Percentiles rank a stretch among this genome's conserved stretches.
phyloP scores from a whole-genome alignment of 2,797 vertebrate species.

The Austrolebias charrua region DNA sequence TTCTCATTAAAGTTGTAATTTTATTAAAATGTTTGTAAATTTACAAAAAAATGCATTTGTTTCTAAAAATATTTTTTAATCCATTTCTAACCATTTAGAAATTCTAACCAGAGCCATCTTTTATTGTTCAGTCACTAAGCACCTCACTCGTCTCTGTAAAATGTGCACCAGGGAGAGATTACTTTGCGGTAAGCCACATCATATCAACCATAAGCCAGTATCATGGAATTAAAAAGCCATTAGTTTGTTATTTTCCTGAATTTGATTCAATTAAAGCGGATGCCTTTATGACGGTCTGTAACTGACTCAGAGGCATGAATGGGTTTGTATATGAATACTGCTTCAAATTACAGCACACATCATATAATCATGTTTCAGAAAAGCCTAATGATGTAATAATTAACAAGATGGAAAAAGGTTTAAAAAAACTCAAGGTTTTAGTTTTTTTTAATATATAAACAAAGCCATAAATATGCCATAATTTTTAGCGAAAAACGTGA shows the following conservation, averaged over 20 bases:
- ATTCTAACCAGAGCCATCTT: slow-evolving; percentile 6
- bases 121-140: slow-evolving; percentile 20
- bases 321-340: slow-evolving; percentile 14
- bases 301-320: slow-evolving; percentile 33
- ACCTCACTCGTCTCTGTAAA: slow-evolving; percentile 15
- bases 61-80: not conserved
- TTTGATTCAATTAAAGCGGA: slow-evolving; percentile 51
- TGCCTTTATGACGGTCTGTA: slow-evolving; percentile 47
- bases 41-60: not conserved
- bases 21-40: not conserved
- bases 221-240: slow-evolving; percentile 55
- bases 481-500: too few species aligned
- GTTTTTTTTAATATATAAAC: slow-evolving; percentile 8
- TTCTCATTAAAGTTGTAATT: not conserved
- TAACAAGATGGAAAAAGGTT: slow-evolving; percentile 2
- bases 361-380: slow-evolving; percentile 9
- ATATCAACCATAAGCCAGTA: slow-evolving; percentile 37
- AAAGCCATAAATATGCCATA: not conserved
- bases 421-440: not conserved
- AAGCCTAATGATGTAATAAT: not conserved
- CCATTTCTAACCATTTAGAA: not conserved
- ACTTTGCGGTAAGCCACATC: slow-evolving; percentile 31
- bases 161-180: slow-evolving; percentile 21
- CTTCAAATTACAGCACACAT: slow-evolving; percentile 21
- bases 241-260: slow-evolving; percentile 40